phyloP scores from a whole-genome alignment of 1,140 invertebrate genomes.

The Nixonia krombeini region DNA sequence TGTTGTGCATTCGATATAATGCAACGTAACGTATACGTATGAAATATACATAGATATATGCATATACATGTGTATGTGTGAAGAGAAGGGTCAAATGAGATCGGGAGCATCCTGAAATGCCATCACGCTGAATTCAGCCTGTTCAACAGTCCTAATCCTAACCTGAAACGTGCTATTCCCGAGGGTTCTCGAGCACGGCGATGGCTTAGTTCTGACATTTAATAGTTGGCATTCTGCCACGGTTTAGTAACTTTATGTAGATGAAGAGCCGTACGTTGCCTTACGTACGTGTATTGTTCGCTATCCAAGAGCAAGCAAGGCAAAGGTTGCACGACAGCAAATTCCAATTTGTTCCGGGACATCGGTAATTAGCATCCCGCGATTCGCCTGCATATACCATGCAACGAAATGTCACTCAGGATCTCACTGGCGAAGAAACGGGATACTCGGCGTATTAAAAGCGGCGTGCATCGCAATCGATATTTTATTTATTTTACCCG shows the following conservation, averaged over 20 bases:
- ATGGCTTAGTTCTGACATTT: conserved; percentile 51
- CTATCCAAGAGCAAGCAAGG: conserved; percentile 7
- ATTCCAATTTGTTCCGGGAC: conserved; percentile 5
- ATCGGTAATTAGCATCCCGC: conserved; percentile 22
- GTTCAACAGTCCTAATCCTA: conserved; percentile 30
- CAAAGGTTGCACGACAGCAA: conserved; percentile 19
- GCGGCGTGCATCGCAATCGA: no score
- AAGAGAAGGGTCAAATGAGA: conserved; percentile 7
- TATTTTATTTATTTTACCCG: no score
- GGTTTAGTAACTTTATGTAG: conserved; percentile 32
- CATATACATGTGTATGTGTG: neutral
- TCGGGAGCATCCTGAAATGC: conserved; percentile 21
- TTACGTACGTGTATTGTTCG: conserved; percentile 27
- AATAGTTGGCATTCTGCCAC: conserved; percentile 53
- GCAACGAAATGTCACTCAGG: no score
- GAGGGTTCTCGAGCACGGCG: conserved; percentile 18
- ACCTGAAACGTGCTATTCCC: conserved; percentile 30
- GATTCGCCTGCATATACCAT: neutral
- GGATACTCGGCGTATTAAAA: no score
- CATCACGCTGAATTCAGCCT: conserved; percentile 16
- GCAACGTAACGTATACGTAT: no score
- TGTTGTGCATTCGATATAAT: no score
- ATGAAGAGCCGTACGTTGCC: conserved; percentile 30
- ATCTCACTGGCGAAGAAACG: no score
- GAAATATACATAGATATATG: no score